Evolutionary conservation across 2,113 vertebrate species (phyloP), one percentile per base, ranked within the genome.

Genomic region (Vanacampus margaritifer): DNA sequence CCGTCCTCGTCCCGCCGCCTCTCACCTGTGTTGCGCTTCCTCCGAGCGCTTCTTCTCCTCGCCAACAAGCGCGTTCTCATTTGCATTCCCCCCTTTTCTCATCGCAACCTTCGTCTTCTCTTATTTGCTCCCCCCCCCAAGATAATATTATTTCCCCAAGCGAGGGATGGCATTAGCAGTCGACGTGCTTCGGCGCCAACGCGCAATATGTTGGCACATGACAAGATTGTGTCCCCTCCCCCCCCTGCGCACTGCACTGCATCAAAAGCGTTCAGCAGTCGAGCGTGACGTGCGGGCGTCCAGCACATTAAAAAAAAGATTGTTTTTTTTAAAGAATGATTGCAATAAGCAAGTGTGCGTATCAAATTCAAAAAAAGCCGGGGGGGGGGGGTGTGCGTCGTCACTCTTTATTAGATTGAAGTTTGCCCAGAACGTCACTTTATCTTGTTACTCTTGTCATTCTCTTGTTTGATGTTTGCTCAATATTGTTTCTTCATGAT

Each of bases 141-240:
- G 8, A 72, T 78, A 73, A 72, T 78, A 78, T 74, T 67, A 74
- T 80, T 81, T 83, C 79, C 74, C 1, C 26, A 28, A 77, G 80
- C 79, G 69, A 67, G 12, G 60, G 46, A 75, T 61, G 76, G 60
- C 75, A 79, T 80, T 83, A 77, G 72, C 72, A 56, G 66, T 81
- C 67, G 0, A 21, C 7, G 21, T 23, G 48, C 48, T 51, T 21
- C 21, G 48, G 67, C 72, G 58, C 57, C 71, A 65, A 74, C 75
- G 72, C 79, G 80, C 80, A 68, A 73, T 79, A 72, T 80, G 79
- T 67, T 72, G 77, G 75, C 81, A 78, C 74, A 65, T 75, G 76
- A 82, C 83, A 79, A 76, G 69, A 85, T 75, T 84, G 80, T 73
- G 71, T 74, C 37, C 14, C 39, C 37, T 60, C 24, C 67, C 57